Evolutionary conservation across 1,140 invertebrate species (phyloP), one percentile per base, ranked within the genome.

Genomic region (Drosophila rhopaloa): DNA sequence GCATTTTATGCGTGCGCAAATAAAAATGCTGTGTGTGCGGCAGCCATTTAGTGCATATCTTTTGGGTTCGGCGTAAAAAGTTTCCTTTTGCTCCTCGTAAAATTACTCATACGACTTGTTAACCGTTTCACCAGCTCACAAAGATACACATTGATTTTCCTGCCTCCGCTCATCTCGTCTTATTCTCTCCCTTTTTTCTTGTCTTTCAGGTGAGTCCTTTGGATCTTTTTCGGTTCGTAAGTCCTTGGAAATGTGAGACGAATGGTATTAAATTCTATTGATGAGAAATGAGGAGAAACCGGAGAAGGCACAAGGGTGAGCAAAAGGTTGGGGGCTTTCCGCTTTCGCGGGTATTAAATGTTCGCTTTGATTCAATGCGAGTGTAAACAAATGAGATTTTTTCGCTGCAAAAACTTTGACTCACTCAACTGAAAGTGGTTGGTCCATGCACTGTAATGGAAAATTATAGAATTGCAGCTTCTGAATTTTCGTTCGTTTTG

Each of bases 51-150:
- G 58, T 35, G 51, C 13, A 61, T 61, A 58, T 61, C 59, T 50
- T 81, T 82, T 19, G 41, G 19, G 44, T 35, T 37, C 16, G 32
- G 58, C 70, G 76, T 79, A 79, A 76, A 83, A 84, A 79, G 70
- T 82, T 83, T 75, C 71, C 53, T 66, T 76, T 67, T 55, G 53
- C 40, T 38, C 38, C 27, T 60, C 58, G 76, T 83, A 77, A 88
- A 88, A 83, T 88, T 82, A 78, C 79, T 66, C 80, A 83, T 89
- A 88, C 84, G 84, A 89, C 84, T 71, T 89, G 84, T 89, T 83
- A 88, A 88, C 76, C 79, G 67, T 61, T 83, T 73, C 51, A 53
- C 29, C 61, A 66, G 50, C 53, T 47, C 54, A 41, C 66, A 72
- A 71, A 76, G 47, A 73, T 47, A 58, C 53, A 71, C 57, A 76